Conservation (phyloP, 2,113 vertebrate genomes). For the Phrynocephalus versicolor region DNA sequence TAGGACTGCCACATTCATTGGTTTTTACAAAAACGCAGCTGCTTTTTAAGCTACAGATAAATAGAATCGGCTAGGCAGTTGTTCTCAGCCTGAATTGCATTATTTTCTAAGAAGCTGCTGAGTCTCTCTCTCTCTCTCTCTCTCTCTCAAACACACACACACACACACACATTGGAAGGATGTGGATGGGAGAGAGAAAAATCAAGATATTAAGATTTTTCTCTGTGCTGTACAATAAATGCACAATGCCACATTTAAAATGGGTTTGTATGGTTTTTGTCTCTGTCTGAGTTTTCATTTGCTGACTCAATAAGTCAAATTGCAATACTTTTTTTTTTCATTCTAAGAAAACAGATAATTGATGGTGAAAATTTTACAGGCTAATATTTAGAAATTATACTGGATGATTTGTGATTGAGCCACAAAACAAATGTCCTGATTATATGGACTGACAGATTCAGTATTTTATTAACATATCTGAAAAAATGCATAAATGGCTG, state of each 20-base stretch:
- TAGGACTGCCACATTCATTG: constrained; percentile 81
- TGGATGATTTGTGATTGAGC: constrained; percentile 35
- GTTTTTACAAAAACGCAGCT: constrained; percentile 84
- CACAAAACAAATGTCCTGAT: constrained; percentile 39
- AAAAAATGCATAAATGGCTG: neutral
- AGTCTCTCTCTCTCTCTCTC: constrained; percentile 45
- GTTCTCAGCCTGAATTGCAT: constrained; percentile 77
- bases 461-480: constrained; percentile 31
- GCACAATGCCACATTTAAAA: constrained; percentile 65
- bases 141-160: neutral
- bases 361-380: constrained; percentile 72
- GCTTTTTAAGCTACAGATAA: constrained; percentile 85
- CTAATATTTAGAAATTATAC: constrained; percentile 69
- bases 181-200: neutral
- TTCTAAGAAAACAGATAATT: constrained; percentile 68
- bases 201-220: constrained; percentile 60
- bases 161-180: neutral
- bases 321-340: constrained; percentile 62
- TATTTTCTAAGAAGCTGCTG: constrained; percentile 78
- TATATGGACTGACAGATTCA: constrained; percentile 23
- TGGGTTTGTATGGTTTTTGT: no score
- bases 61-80: constrained; percentile 81
- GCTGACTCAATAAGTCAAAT: constrained; percentile 63
- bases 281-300: constrained; percentile 40
- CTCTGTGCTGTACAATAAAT: constrained; percentile 76